Evolutionary conservation across 1,140 invertebrate genomes (phyloP), one percentile per base, ranked within the genome.

Genomic region (Melipona quadrifasciata): DNA sequence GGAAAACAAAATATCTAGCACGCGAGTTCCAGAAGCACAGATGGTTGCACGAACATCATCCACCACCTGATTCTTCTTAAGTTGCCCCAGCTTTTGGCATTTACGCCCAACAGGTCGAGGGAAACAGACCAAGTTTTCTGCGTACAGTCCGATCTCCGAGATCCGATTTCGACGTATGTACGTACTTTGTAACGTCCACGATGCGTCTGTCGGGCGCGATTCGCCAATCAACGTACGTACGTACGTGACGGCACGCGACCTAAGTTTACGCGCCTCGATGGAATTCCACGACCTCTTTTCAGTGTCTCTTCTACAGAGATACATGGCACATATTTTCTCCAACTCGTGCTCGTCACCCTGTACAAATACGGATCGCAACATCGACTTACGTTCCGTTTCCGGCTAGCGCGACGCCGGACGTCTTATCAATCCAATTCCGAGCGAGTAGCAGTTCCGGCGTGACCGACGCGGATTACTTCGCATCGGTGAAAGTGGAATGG

Each of bases 21-120:
- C 91, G 91, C 91, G 91, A 92, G 91, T 91, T 91, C 91, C 88
- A 92, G 91, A 92, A 92, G 91, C 91, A 92, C 91, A 91, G 89
- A 90, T 86, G 71, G 55, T 89, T 80, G 27, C 27, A 39, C n/a
- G 83, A 74, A 78, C 19, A 16, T 68, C 65, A 70, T 80, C 78
- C 82, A 79, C 71, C 86, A 1, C 24, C 58, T 61, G 58, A 11
- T 14, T 61, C 58, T 82, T 75, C 65, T 72, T 70, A 4, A 8
- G 39, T 39, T 6, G 8, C 39, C 39, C 8, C 8, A 47, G 39
- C 39, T 47, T 10, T 47, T 6, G 39, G 39, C 39, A 8, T 0
- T 47, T 47, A 10, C 39, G 39, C 8, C 8, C 39, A 47, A 47
- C 39, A 8, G 39, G 8, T 6, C 34, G 34, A 39, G 34, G 34